Percentiles rank a stretch among this genome's conserved stretches.
Conservation (phyloP, 2,113 vertebrate species). For the Pteruthius melanotis region DNA sequence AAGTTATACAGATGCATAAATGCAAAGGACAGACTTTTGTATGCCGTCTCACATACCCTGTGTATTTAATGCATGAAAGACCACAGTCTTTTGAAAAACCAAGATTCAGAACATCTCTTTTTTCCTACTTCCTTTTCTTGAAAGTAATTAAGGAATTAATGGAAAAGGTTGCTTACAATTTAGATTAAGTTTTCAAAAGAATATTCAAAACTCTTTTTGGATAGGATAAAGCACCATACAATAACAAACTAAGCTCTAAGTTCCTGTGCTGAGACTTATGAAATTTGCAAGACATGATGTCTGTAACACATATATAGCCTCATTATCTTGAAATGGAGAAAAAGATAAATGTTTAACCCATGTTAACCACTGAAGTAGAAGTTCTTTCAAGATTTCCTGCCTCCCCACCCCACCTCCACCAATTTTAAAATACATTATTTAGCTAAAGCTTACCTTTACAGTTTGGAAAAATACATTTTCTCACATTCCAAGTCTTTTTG, state of each 20-base stretch:
- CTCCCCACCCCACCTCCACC: neutral
- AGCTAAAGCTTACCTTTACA: neutral
- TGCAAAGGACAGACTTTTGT: neutral
- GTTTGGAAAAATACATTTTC: neutral
- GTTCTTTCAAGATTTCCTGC: neutral
- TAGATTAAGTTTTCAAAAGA: neutral
- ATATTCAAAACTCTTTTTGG: neutral
- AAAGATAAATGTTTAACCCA: neutral
- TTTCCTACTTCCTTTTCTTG: neutral
- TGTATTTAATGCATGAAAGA: neutral
- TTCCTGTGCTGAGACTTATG: neutral
- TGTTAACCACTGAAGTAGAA: neutral
- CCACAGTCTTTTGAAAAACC: neutral
- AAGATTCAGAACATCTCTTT: neutral
- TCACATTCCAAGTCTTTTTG: neutral
- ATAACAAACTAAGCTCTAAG: neutral
- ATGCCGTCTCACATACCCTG: neutral
- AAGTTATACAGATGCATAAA: neutral
- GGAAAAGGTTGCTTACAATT: neutral
- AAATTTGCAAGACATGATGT: neutral
- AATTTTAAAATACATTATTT: neutral
- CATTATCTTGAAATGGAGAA: neutral
- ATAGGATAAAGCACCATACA: neutral
- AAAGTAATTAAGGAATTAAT: neutral
- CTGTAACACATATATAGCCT: rapidly evolving